Percentiles rank a stretch among this genome's conserved stretches.
phyloP scores from a whole-genome alignment of 2,888 invertebrate genomes.

The Arge pagana region DNA sequence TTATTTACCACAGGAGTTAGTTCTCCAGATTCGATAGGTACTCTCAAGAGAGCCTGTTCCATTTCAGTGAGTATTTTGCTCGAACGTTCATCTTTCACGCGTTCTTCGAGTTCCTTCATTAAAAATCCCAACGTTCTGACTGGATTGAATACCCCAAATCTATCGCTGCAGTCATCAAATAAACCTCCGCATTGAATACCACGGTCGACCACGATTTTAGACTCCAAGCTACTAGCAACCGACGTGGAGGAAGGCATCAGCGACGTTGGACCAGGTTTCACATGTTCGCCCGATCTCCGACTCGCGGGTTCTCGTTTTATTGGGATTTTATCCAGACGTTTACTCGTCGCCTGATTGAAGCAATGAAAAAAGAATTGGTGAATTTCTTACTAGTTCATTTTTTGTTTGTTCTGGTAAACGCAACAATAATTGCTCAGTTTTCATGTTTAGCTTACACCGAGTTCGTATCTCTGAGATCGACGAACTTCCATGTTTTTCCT shows the following conservation, averaged over 20 bases:
- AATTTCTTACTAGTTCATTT: not conserved
- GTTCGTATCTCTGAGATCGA: conserved; percentile 16
- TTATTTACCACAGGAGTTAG: conserved; percentile 32
- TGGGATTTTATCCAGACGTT: conserved; percentile 34
- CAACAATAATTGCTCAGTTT: too few relatives aligned
- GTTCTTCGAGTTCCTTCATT: conserved; percentile 41
- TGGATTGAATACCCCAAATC: conserved; percentile 39
- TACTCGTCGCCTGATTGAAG: conserved; percentile 7
- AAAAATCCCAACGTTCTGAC: conserved; percentile 39
- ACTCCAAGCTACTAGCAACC: conserved; percentile 33
- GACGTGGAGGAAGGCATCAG: conserved; percentile 35
- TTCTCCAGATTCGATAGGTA: conserved; percentile 34
- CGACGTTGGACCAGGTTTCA: conserved; percentile 27
- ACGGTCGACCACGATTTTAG: conserved; percentile 39
- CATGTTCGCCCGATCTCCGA: conserved; percentile 30
- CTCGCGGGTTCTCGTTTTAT: conserved; percentile 30
- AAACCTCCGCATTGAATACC: conserved; percentile 39
- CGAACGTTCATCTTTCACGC: conserved; percentile 37
- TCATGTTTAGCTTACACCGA: conserved; percentile 19
- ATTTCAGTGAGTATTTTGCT: conserved; percentile 42
- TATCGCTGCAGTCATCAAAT: conserved; percentile 35
- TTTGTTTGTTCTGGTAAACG: not conserved
- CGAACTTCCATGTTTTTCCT: conserved; percentile 20
- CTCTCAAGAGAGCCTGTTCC: conserved; percentile 38
- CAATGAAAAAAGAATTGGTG: conserved; percentile 1